Conservation (phyloP, 2,113 vertebrate species). For the Tragulus kanchil region DNA sequence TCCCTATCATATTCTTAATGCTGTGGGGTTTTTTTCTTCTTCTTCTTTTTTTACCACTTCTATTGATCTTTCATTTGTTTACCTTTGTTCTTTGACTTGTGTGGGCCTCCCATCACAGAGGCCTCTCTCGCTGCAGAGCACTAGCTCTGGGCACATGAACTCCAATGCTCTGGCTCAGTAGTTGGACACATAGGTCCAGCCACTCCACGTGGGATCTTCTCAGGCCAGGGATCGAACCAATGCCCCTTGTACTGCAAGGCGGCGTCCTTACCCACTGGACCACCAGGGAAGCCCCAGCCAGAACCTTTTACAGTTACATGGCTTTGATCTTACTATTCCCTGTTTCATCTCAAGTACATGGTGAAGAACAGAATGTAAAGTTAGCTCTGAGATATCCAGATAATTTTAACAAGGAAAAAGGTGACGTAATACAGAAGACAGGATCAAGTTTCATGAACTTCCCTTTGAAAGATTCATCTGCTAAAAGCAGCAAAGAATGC, state of each 20-base stretch:
- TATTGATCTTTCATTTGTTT: too few relatives aligned
- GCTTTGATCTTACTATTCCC: background rate
- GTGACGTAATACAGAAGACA: background rate
- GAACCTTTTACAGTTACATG: background rate
- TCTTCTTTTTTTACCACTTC: background rate
- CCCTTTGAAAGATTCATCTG: slow-evolving; percentile 37
- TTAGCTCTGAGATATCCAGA: background rate
- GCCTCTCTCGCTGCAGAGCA: too few relatives aligned
- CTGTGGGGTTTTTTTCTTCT: background rate
- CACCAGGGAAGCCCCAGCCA: background rate
- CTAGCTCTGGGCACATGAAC: too few relatives aligned
- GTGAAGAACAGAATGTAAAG: background rate
- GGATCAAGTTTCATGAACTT: background rate
- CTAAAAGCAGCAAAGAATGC: background rate
- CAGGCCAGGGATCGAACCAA: too few relatives aligned
- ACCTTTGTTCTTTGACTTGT: too few relatives aligned
- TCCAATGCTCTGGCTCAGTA: too few relatives aligned
- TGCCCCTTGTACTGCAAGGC: too few relatives aligned
- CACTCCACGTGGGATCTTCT: too few relatives aligned
- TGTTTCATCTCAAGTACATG: background rate
- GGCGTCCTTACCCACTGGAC: too few relatives aligned
- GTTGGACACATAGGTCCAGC: too few relatives aligned
- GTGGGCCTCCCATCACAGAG: too few relatives aligned
- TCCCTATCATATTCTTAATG: background rate
- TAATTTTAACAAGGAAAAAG: background rate